Base-by-base conservation (phyloP, 2,797 vertebrate species). In the Cynopterus sphinx region DNA sequence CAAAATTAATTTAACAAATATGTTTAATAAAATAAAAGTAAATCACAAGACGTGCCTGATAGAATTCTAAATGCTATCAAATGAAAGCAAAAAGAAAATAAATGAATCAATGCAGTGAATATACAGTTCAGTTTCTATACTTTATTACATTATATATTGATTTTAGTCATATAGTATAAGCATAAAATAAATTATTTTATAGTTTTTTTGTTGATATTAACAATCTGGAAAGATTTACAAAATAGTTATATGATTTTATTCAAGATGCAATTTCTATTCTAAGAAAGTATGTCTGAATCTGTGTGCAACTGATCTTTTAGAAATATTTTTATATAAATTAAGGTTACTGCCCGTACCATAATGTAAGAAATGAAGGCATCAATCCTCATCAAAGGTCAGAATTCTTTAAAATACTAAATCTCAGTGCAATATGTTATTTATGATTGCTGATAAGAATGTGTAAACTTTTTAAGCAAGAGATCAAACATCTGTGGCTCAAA, bases 311-410 rank as follows among this genome's bases (percentile, higher is more conserved):
- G 95, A 96, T 78, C 75, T 97, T 96, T 96, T 96, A 97, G 94
- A 97, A 98, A 96, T 94, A 17, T 78, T 95, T 77, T 97, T 91
- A 85, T 98, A 94, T 95, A 97, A 97, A 97, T 96, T 94, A 86
- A 0, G 94, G 95, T 93, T 97, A 95, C 63, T 96, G 59, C 33
- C 87, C 97, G 87, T 90, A 75, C 89, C 84, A 73, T 95, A 89
- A 97, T 74, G 73, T 89, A 86, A 95, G 74, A 97, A 97, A 97
- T 93, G 91, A 97, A 95, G 86, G 95, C 89, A 36, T 86, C 49
- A 82, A 95, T 95, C 96, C 79, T 89, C 41, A 92, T 65, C 97
- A 93, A 97, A 96, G 87, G 97, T 86, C 39, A 67, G 93, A 88
- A 96, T 87, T 97, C 95, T 78, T 81, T 91, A 91, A 97, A 95